Percentiles rank a stretch among this genome's conserved stretches.
These are phyloP conservation scores for Listronotus bonariensis DNA, from an alignment of 1,140 invertebrate genomes.

Conservation along the genomic window DNA sequence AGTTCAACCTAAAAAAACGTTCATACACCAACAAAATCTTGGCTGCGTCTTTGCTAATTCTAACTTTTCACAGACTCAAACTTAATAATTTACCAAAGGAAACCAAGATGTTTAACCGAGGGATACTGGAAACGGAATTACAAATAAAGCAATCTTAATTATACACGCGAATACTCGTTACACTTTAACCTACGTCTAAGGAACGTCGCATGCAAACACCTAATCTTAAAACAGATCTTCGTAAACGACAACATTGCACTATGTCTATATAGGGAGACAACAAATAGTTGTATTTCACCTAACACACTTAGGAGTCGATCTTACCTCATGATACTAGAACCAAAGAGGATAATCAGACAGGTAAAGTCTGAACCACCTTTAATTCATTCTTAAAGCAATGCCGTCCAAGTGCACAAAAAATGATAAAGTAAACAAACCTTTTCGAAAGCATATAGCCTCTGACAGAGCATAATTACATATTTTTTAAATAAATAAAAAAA, in stretches of 20 bases:
- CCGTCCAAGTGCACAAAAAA: no score
- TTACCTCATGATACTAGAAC: no score
- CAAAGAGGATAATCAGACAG: no score
- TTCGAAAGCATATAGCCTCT: no score
- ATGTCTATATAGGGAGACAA: background rate
- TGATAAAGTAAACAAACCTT: no score
- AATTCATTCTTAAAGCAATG: no score
- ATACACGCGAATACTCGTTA: slow-evolving; percentile 1
- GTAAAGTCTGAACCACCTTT: no score
- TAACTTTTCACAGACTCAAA: no score
- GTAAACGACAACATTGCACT: slow-evolving; percentile 9
- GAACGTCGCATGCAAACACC: slow-evolving; percentile 7
- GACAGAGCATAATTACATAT: no score
- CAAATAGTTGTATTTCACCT: background rate
- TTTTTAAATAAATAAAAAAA: no score
- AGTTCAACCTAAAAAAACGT: slow-evolving; percentile 11
- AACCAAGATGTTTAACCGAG: background rate
- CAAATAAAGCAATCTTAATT: background rate
- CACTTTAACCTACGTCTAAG: slow-evolving; percentile 8
- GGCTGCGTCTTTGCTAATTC: background rate
- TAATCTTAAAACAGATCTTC: slow-evolving; percentile 1
- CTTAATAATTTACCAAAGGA: no score
- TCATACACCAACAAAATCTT: background rate
- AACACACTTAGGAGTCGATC: no score
- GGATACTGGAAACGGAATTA: background rate